Evolutionary conservation across 2,113 vertebrate species (phyloP).

Genomic region (Amblyopsis rosae): DNA sequence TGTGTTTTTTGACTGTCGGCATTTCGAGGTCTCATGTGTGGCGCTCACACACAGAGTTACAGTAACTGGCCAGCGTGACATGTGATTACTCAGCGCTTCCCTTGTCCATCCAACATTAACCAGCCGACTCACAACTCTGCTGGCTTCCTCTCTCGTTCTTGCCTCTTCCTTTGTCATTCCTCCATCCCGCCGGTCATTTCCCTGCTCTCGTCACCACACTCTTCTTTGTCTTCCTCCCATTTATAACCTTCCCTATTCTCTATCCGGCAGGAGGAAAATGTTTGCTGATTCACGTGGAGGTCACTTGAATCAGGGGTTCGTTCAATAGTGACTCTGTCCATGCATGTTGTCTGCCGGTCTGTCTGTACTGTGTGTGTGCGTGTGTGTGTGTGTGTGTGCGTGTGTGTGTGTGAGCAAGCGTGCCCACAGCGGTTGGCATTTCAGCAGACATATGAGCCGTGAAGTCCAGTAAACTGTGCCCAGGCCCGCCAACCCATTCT

Average conservation of each 20-base stretch:
- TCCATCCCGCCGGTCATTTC: constrained; percentile 48
- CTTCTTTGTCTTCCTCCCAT: constrained; percentile 56
- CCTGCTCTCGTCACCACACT: constrained; percentile 30
- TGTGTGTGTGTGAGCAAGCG: constrained; percentile 18
- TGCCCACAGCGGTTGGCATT: constrained; percentile 62
- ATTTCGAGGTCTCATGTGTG: constrained; percentile 49
- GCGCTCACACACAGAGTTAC: constrained; percentile 66
- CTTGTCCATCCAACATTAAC: constrained; percentile 38
- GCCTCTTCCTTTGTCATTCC: constrained; percentile 18
- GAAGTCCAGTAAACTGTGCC: constrained; percentile 61
- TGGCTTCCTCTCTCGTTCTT: constrained; percentile 35
- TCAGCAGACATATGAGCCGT: constrained; percentile 65
- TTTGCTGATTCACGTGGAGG: constrained; percentile 74
- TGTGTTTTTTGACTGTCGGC: constrained; percentile 24
- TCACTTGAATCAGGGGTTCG: constrained; percentile 60
- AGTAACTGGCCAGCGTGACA: constrained; percentile 53
- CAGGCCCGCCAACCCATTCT: constrained; percentile 40
- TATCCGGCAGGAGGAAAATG: constrained; percentile 38
- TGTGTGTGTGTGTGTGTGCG: too few relatives aligned
- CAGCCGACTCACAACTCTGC: constrained; percentile 62
- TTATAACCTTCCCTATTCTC: constrained; percentile 50
- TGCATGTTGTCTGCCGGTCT: constrained; percentile 31
- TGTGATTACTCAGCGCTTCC: constrained; percentile 68
- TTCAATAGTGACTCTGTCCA: constrained; percentile 66
- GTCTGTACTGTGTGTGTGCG: constrained; percentile 21